Conservation (phyloP, 2,113 vertebrate genomes). For the Guaruba guarouba region DNA sequence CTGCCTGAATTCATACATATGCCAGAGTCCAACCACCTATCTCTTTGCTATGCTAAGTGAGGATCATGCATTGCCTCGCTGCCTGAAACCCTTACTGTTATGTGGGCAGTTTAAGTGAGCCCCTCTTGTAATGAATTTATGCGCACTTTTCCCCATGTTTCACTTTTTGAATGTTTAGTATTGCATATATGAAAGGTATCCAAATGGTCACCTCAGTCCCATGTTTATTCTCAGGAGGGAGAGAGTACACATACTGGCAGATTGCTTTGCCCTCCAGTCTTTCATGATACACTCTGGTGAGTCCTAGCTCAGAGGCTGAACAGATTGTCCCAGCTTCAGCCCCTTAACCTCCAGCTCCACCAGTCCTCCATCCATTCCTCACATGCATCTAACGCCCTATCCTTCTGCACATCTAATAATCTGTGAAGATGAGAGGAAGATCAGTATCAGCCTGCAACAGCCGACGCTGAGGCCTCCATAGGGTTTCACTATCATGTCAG, state of each 20-base stretch:
- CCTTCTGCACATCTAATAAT: background rate
- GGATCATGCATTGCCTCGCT: accelerated
- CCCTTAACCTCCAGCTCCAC: background rate
- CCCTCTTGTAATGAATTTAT: background rate
- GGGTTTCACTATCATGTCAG: background rate
- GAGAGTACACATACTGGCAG: accelerated
- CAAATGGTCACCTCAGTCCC: background rate
- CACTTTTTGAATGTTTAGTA: background rate
- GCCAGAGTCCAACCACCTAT: background rate
- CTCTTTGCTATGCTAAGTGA: background rate
- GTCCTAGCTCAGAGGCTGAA: background rate
- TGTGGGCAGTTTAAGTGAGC: background rate
- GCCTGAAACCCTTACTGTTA: background rate
- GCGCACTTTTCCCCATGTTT: background rate
- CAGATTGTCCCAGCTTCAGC: background rate
- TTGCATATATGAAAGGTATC: background rate
- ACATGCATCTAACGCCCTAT: accelerated
- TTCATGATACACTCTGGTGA: background rate
- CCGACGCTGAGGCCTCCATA: background rate
- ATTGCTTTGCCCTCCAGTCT: background rate
- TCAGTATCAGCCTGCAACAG: background rate
- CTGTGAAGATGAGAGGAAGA: accelerated
- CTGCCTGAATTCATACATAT: background rate
- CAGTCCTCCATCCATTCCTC: background rate
- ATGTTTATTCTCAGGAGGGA: background rate